Evolutionary conservation across 2,797 vertebrate species (phyloP).

Genomic region (Valencia hispanica): DNA sequence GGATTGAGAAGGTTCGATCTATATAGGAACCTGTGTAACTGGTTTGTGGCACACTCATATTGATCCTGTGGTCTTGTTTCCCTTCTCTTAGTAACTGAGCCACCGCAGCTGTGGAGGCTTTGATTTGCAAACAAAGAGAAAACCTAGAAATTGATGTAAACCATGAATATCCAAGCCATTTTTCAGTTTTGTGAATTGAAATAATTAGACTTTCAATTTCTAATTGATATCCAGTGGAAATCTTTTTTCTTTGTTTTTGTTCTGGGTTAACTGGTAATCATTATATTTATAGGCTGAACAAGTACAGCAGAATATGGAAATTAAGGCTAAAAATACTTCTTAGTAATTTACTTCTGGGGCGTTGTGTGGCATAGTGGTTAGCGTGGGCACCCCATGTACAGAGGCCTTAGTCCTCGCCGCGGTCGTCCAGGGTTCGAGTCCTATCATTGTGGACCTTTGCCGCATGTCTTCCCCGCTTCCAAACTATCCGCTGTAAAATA

Average conservation of each 20-base stretch:
- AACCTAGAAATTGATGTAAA: slow-evolving; percentile 7
- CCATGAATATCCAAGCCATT: neutral
- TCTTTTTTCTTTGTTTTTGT: neutral
- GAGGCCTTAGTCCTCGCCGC: no score
- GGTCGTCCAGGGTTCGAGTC: no score
- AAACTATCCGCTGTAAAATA: no score
- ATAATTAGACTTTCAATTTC: neutral
- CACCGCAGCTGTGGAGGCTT: slow-evolving; percentile 8
- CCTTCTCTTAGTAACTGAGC: slow-evolving; percentile 23
- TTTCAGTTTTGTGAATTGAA: neutral
- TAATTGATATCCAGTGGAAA: neutral
- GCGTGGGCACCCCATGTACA: no score
- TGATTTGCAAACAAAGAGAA: slow-evolving; percentile 12
- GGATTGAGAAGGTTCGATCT: slow-evolving; percentile 7
- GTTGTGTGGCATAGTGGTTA: no score
- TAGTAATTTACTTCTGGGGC: neutral
- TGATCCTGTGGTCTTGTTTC: slow-evolving; percentile 34
- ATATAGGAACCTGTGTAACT: slow-evolving; percentile 24
- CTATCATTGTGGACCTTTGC: no score
- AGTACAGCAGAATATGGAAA: no score
- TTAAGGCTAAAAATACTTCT: neutral
- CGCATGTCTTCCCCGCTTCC: no score
- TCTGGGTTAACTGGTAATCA: no score
- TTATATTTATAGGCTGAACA: no score
- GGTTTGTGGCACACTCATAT: slow-evolving; percentile 28